These are phyloP conservation scores for Phaethornis superciliosus DNA, from an alignment of 2,113 vertebrate species.

Conservation along the genomic window DNA sequence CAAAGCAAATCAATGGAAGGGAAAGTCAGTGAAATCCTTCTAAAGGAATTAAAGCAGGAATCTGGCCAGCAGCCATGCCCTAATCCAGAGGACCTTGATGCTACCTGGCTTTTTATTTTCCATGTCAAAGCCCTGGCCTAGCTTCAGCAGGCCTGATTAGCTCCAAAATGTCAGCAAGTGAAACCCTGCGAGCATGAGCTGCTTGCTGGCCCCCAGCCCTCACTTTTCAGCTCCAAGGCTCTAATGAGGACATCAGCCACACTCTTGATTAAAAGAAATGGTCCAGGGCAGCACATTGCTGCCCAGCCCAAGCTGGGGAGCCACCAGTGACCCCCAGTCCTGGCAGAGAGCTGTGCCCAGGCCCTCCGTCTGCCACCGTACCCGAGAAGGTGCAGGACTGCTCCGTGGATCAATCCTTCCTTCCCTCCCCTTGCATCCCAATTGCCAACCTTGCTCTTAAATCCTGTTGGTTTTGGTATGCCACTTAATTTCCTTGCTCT, in stretches of 20 bases:
- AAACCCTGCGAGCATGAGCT: background rate
- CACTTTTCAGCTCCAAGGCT: background rate
- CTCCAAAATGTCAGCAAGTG: background rate
- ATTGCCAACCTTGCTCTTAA: background rate
- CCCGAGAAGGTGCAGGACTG: fast-evolving
- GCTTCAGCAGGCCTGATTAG: background rate
- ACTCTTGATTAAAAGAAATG: background rate
- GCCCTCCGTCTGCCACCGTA: fast-evolving
- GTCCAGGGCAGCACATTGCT: background rate
- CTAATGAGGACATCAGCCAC: background rate
- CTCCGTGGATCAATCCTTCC: background rate
- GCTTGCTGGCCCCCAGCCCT: background rate
- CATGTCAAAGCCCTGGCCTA: background rate
- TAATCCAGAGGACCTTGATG: background rate
- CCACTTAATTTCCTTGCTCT: background rate
- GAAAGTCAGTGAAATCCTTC: fast-evolving
- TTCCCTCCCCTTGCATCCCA: background rate
- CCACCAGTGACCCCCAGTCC: fast-evolving
- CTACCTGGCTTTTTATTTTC: background rate
- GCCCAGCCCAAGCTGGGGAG: fast-evolving
- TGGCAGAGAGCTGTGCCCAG: fast-evolving
- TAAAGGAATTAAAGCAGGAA: background rate
- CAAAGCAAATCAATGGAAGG: background rate
- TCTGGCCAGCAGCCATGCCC: background rate
- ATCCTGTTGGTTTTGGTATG: background rate